Evolutionary conservation across 2,113 vertebrate species (phyloP), one percentile per base, ranked within the genome.

Genomic region (Pitta sordida): DNA sequence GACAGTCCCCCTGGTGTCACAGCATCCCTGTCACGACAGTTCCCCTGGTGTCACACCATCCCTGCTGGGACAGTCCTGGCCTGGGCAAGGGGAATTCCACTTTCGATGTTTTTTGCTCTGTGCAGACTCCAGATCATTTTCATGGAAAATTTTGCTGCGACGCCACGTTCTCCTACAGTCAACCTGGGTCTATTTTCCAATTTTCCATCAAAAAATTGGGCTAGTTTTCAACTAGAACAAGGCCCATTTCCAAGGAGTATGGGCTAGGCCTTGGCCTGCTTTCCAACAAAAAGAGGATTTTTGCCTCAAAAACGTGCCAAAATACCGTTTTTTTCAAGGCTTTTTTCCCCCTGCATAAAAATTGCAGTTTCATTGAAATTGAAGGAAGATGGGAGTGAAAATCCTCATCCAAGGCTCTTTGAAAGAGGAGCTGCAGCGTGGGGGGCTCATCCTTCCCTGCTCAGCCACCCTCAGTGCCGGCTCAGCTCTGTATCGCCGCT

Each of bases 201-300:
- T 92, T 92, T 94, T 95, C 90, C 93, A 87, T 79, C 12, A 22
- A 89, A 94, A 96, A 86, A 48, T 70, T 27, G 70, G 93, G 86
- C 94, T 46, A 46, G 37, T 88, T 93, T 85, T 96, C 95, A 83
- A 95, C 41, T 10, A 81, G 85, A 79, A 48, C 32, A 18, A 70
- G 86, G 92, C 81, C 39, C 11, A 29, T 81, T 80, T 96, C 95
- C 93, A 95, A 94, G 64, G 12, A 82, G 58, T n/a, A 64, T 32
- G 70, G 94, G 73, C 60, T 93, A 17, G 49, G 63, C 49, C 79
- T 86, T 85, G 81, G 91, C 63, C 60, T 18, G 26, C 27, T 90
- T 95, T 92, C 94, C 80, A 93, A 95, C 84, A 60, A 59, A 77
- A 83, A 65, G 90, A 82, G 89, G 59, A 56, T 59, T 78, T 94